A percentile compares a stretch with the other conserved stretches of the same genome.
Conservation (phyloP, 2,888 invertebrate species). For the Drosophila anceps region DNA sequence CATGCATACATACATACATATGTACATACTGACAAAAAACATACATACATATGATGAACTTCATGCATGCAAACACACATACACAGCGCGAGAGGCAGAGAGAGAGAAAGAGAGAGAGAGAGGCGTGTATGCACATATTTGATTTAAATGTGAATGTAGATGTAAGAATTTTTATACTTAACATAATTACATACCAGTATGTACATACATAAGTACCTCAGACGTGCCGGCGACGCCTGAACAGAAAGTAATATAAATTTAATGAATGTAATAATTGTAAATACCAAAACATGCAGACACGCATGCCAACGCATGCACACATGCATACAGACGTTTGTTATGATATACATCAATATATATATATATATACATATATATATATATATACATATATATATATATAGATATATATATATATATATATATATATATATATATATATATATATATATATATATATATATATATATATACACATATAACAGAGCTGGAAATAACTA, state of each 20-base stretch:
- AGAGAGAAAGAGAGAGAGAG: not conserved
- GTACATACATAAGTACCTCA: slow-evolving; percentile 55
- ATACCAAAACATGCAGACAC: slow-evolving; percentile 16
- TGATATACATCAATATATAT: slow-evolving; percentile 2
- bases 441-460: slow-evolving; percentile 5
- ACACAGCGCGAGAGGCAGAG: not conserved
- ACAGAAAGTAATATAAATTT: slow-evolving; percentile 23
- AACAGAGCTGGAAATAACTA: slow-evolving; percentile 26
- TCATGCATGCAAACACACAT: slow-evolving; percentile 14
- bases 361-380: not conserved
- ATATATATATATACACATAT: slow-evolving; percentile 3
- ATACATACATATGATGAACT: slow-evolving; percentile 24
- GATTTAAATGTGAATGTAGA: slow-evolving; percentile 50
- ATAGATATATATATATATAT: slow-evolving; percentile 2
- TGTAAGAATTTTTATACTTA: slow-evolving; percentile 52
- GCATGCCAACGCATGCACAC: slow-evolving; percentile 11
- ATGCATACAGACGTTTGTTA: slow-evolving; percentile 12
- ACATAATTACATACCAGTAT: slow-evolving; percentile 33
- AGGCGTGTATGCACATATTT: slow-evolving; percentile 34
- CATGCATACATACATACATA: slow-evolving; percentile 32
- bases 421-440: slow-evolving; percentile 3
- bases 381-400: not conserved
- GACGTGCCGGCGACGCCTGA: slow-evolving; percentile 65
- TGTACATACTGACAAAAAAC: slow-evolving; percentile 1
- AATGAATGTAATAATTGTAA: slow-evolving; percentile 38